These are phyloP conservation scores for Formica selysi DNA, from an alignment of 1,140 invertebrate genomes.

Conservation along the genomic window DNA sequence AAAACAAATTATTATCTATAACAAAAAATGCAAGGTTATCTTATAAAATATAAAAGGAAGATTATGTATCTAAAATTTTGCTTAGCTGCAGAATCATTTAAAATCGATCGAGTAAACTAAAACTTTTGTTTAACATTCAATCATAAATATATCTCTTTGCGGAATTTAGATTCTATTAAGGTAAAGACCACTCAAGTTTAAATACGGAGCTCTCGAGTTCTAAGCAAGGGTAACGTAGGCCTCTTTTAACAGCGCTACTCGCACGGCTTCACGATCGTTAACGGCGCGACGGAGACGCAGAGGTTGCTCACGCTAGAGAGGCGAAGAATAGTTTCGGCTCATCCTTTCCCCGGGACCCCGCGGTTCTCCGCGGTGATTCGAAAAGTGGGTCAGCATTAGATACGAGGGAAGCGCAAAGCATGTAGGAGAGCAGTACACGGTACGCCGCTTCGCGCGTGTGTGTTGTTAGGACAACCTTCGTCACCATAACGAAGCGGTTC, in stretches of 20 bases:
- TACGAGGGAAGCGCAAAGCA: slow-evolving; percentile 67
- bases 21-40: not conserved
- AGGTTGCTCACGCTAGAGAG: slow-evolving; percentile 14
- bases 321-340: slow-evolving; percentile 58
- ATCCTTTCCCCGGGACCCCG: slow-evolving; percentile 70
- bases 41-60: not conserved
- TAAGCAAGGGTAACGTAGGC: not conserved
- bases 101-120: not conserved
- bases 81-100: not conserved
- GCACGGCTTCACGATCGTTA: slow-evolving; percentile 24
- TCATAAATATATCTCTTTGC: not conserved
- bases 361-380: slow-evolving; percentile 64
- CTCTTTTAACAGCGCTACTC: slow-evolving; percentile 3
- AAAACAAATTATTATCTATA: slow-evolving; percentile 27
- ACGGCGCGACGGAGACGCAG: not conserved
- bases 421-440: slow-evolving; percentile 68
- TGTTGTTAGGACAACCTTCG: slow-evolving; percentile 64
- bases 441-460: slow-evolving; percentile 41
- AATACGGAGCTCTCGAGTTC: not conserved
- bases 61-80: not conserved
- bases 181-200: not conserved
- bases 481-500: slow-evolving; percentile 30
- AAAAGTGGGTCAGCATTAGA: slow-evolving; percentile 75
- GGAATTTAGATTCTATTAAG: not conserved
- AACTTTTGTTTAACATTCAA: not conserved